Base-by-base conservation (phyloP, 2,113 vertebrate genomes). In the Nesogale talazaci region DNA sequence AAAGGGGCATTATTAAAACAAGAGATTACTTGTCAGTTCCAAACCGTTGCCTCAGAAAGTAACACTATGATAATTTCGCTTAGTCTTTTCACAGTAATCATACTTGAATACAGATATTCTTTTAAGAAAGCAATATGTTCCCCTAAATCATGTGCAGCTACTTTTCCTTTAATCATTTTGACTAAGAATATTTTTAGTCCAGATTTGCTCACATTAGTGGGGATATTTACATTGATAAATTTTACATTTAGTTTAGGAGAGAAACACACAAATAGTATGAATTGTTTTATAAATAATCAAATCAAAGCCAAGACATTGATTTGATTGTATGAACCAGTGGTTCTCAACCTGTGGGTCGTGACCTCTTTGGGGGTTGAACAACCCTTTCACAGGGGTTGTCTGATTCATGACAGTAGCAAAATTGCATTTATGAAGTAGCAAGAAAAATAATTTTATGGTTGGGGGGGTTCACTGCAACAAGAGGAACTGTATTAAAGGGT, bases 101-200 rank as follows among this genome's bases (percentile, higher is more conserved):
- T 77, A 94, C 86, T 76, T 93, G 86, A 93, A 40, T 92, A 82
- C 65, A 92, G 76, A 83, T 69, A 93, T 36, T 90, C 76, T 88
- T 85, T 63, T 86, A 95, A 95, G 69, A 88, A 90, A 38, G 27
- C 40, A 92, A 85, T 95, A 83, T 88, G 40, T 91, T 94, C 94
- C 90, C 90, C 36, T 94, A 95, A 92, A 95, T 82, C 92, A 88
- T 88, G n/a, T 90, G 25, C 27, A 88, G 79, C 42, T 91, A 93
- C 42, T 91, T 56, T 61, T 75, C 84, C 93, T 88, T 80, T 15
- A 34, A 90, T 76, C 25, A 0, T 27, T 59, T 95, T 94, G 90
- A 3, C 79, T 84, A 82, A 87, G 69, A 46, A 70, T 82, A 85
- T 85, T 52, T 57, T 95, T 83, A 4, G 4, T 72, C 14, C 46